Evolutionary conservation across 2,888 invertebrate genomes (phyloP), one percentile per base, ranked within the genome.

Genomic region (Prenolepis imparis): DNA sequence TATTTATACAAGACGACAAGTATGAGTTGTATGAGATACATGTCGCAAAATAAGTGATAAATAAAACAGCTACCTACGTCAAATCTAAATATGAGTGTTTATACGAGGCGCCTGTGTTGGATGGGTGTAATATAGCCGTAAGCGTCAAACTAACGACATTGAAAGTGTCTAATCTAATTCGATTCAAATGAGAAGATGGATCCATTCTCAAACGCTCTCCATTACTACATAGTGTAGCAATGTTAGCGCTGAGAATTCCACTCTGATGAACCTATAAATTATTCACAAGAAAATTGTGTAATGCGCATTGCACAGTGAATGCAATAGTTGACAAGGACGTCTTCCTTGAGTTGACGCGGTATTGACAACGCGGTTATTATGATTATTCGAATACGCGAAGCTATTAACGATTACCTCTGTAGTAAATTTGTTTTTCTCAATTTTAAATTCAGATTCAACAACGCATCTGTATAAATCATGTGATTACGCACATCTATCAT

Each of bases 241-340:
- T 89, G 83, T 82, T 57, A 66, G 24, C 68, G 75, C 67, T 63
- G 74, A 66, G 41, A 84, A 63, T 78, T 70, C 77, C 82, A 48
- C 52, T 48, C 48, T 48, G 39, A 84, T 61, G 66, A 88, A 68
- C 59, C 82, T 84, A 59, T 48, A 55, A 70, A 86, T 78, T 85
- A 84, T 88, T 86, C 86, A 85, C 84, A 85, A 61, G 55, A 67
- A 82, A 67, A 74, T 84, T 86, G 86, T 88, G 82, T 70, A 80
- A 78, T 61, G 36, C 39, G 75, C 77, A 86, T 89, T 57, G 89
- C 86, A 89, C 89, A 86, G 85, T 88, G 89, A 90, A 91, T 86
- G 82, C 72, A 82, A 83, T 88, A 84, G 87, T 87, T 81, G 11
- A 24, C 72, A 78, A 78, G 44, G n/a, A 78, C 41, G 59, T 72